phyloP scores from a whole-genome alignment of 2,113 vertebrate species.

The Labrus mixtus region DNA sequence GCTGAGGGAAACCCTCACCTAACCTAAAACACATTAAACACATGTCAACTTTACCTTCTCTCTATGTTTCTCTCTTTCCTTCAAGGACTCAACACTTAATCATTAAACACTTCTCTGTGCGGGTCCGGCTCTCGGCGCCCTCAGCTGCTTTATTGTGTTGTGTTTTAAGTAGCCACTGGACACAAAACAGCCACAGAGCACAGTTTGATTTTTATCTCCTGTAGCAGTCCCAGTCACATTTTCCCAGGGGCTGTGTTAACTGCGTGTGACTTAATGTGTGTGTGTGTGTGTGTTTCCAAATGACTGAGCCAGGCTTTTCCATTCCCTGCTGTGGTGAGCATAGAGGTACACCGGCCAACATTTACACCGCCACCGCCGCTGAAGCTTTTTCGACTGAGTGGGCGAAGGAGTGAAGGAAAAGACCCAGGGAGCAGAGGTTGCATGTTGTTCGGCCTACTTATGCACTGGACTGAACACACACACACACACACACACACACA shows the following conservation, averaged over 20 bases:
- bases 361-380: constrained; percentile 50
- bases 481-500: constrained; percentile 1
- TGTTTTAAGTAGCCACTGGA: constrained; percentile 51
- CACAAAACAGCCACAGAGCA: constrained; percentile 62
- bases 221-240: constrained; percentile 69
- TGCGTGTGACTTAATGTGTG: constrained; percentile 21
- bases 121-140: constrained; percentile 11
- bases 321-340: constrained; percentile 62
- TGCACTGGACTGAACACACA: constrained; percentile 43
- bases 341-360: constrained; percentile 63
- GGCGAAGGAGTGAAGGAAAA: neutral
- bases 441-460: constrained; percentile 34
- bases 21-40: constrained; percentile 44
- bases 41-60: constrained; percentile 11
- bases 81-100: constrained; percentile 69
- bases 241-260: constrained; percentile 70
- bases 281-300: constrained; percentile 69
- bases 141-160: constrained; percentile 25
- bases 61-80: constrained; percentile 5
- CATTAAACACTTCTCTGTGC: constrained; percentile 51
- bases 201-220: constrained; percentile 74
- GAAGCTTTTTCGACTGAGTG: constrained; percentile 33
- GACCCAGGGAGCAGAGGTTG: constrained; percentile 32
- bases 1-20: constrained; percentile 18
- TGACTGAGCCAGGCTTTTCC: constrained; percentile 78